A percentile compares a stretch with the other conserved stretches of the same genome.
phyloP scores from a whole-genome alignment of 2,113 vertebrate genomes.

The Salminus brasiliensis region DNA sequence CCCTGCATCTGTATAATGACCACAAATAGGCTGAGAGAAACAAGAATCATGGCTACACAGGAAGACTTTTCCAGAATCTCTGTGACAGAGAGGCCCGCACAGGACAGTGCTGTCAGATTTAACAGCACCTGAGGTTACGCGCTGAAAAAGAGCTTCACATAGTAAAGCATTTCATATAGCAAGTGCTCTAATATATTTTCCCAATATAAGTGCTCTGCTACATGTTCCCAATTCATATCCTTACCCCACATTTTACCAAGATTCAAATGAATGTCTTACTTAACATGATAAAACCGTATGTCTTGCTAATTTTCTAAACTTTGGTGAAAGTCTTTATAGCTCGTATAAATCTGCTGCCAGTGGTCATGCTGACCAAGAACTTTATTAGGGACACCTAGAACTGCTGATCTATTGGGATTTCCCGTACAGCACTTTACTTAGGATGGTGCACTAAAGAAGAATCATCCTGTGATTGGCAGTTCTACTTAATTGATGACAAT shows the following conservation, averaged over 20 bases:
- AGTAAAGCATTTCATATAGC: neutral
- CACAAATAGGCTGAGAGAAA: neutral
- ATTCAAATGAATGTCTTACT: neutral
- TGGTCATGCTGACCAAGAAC: too few species aligned
- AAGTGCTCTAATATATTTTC: neutral
- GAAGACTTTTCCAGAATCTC: neutral
- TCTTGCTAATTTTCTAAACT: too few species aligned
- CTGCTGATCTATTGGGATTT: too few species aligned
- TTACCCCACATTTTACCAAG: neutral
- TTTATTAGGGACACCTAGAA: too few species aligned
- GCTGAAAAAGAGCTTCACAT: too few species aligned
- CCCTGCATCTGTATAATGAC: slow-evolving; percentile 11
- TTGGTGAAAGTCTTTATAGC: neutral
- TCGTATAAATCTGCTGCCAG: too few species aligned
- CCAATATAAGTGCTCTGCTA: too few species aligned
- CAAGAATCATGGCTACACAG: slow-evolving; percentile 17
- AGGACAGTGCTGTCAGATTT: neutral
- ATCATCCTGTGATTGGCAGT: too few species aligned
- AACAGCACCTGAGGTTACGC: neutral
- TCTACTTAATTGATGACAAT: too few species aligned
- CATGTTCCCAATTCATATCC: neutral
- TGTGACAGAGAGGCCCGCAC: neutral
- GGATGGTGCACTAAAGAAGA: too few species aligned
- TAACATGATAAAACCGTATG: neutral
- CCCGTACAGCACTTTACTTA: too few species aligned